Conservation (phyloP, 1,140 invertebrate genomes). For the Musca domestica region DNA sequence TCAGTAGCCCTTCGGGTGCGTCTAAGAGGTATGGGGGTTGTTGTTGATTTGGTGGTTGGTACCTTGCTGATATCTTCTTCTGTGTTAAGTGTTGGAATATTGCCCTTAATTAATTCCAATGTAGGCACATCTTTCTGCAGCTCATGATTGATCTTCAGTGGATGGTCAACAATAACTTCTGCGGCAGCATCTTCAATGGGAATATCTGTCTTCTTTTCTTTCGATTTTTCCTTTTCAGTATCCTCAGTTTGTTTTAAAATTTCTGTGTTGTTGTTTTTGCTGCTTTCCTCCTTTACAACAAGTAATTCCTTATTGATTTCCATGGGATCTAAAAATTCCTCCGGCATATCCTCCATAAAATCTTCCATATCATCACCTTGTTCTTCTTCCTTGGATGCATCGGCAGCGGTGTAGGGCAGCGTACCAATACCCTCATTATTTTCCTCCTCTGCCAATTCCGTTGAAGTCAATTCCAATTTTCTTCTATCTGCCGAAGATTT, state of each 20-base stretch:
- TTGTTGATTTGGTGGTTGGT: not conserved
- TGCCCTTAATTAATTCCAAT: not conserved
- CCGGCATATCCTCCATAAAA: slow-evolving; percentile 42
- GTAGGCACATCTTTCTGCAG: slow-evolving; percentile 19
- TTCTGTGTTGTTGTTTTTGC: not conserved
- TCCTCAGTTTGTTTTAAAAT: not conserved
- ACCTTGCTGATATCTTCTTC: not conserved
- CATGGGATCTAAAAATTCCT: slow-evolving; percentile 44
- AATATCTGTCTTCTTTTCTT: not conserved
- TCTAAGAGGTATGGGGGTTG: not conserved
- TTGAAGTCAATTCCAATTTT: slow-evolving; percentile 31
- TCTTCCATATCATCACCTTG: slow-evolving; percentile 31
- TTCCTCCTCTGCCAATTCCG: slow-evolving; percentile 32
- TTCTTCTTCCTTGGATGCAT: not conserved
- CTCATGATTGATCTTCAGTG: slow-evolving; percentile 47
- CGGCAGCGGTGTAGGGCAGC: not conserved
- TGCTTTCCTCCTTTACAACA: not conserved
- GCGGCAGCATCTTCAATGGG: slow-evolving; percentile 30
- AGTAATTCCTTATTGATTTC: slow-evolving; percentile 46
- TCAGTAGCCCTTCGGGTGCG: not conserved
- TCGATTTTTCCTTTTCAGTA: not conserved
- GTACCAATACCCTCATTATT: slow-evolving; percentile 27
- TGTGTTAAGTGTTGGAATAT: not conserved
- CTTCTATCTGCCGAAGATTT: slow-evolving; percentile 35
- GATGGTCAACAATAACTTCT: slow-evolving; percentile 41